Evolutionary conservation across 2,888 invertebrate species (phyloP).

Genomic region (Galeopsomyia nigrocyanea): DNA sequence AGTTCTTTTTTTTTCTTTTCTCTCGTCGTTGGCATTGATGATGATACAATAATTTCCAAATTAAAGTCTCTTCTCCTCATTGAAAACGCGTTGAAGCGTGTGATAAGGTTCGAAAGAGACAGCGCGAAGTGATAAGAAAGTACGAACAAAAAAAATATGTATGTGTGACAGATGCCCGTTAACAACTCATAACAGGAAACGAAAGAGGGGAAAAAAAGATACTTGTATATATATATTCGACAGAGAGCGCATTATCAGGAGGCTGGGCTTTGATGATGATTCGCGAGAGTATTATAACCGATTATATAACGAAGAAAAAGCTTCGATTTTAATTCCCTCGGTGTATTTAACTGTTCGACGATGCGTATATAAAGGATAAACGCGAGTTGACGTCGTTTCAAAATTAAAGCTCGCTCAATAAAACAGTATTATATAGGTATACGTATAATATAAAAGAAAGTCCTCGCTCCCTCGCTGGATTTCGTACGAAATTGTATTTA

Average conservation of each 20-base stretch:
- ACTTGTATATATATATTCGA: background rate
- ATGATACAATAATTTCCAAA: background rate
- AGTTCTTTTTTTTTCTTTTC: background rate
- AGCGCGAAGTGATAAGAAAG: background rate
- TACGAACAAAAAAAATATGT: too few relatives aligned
- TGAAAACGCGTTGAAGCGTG: conserved; percentile 10
- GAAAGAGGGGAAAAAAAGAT: conserved; percentile 13
- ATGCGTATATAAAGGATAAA: too few relatives aligned
- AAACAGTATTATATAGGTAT: too few relatives aligned
- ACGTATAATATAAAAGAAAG: too few relatives aligned
- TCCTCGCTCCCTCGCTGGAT: background rate
- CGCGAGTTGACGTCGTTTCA: too few relatives aligned
- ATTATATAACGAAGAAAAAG: too few relatives aligned
- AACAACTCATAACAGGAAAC: conserved; percentile 35
- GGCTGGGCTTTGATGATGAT: too few relatives aligned
- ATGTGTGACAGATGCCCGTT: background rate
- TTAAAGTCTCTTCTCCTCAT: conserved; percentile 4
- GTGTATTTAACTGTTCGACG: too few relatives aligned
- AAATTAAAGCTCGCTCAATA: too few relatives aligned
- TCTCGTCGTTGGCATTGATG: background rate
- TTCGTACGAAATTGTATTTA: conserved; percentile 28
- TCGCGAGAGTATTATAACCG: too few relatives aligned
- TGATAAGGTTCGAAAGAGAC: conserved; percentile 16
- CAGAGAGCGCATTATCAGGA: conserved; percentile 5
- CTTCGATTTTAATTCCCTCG: too few relatives aligned